Percentiles rank a stretch among this genome's conserved stretches.
Conservation (phyloP, 2,113 vertebrate genomes). For the Tenrec ecaudatus region DNA sequence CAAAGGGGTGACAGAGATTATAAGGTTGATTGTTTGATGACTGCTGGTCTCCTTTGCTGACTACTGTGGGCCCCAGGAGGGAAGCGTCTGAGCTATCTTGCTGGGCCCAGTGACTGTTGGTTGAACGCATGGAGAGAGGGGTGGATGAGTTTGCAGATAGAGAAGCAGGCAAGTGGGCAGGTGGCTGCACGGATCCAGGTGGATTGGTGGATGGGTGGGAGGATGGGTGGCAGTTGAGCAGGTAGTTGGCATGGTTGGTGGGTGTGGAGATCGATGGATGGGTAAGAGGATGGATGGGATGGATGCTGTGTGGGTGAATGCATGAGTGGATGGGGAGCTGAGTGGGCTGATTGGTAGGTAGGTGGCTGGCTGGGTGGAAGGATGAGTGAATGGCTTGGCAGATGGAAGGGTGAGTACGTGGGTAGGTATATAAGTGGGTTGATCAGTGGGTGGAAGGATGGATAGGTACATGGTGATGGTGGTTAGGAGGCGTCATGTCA, state of each 20-base stretch:
- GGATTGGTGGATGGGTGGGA: too few relatives aligned
- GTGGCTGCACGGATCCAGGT: background rate
- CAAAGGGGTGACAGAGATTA: background rate
- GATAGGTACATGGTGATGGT: too few relatives aligned
- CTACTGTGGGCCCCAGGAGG: accelerated
- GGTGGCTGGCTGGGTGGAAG: background rate
- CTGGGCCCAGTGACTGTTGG: too few relatives aligned
- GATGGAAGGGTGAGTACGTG: too few relatives aligned
- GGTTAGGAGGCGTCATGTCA: too few relatives aligned
- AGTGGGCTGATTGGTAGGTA: too few relatives aligned
- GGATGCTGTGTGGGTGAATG: background rate
- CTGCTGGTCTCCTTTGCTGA: too few relatives aligned
- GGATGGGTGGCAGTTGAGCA: too few relatives aligned
- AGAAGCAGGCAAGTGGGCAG: background rate
- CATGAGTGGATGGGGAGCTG: background rate
- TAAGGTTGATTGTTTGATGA: background rate
- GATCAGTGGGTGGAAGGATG: too few relatives aligned
- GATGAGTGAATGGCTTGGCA: background rate
- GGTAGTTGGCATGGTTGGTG: too few relatives aligned
- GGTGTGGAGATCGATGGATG: background rate
- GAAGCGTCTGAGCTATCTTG: background rate
- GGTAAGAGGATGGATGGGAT: background rate
- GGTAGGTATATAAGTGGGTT: too few relatives aligned
- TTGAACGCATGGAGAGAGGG: background rate
- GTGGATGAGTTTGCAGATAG: background rate